Evolutionary conservation across 2,113 vertebrate species (phyloP).

Genomic region (Alethe diademata): DNA sequence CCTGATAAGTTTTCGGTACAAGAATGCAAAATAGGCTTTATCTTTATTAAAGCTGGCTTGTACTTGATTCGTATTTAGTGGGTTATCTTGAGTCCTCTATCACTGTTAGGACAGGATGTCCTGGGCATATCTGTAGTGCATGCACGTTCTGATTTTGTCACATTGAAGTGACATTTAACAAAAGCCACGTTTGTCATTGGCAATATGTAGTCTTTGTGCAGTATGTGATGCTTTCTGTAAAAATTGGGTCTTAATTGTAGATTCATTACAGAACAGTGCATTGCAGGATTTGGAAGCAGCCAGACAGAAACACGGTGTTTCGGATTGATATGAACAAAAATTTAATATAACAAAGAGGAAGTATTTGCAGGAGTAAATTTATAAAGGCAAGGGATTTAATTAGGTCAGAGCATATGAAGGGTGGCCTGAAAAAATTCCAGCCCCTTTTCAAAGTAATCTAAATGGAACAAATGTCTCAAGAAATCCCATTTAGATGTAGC

Average conservation of each 20-base stretch:
- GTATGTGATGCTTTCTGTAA: neutral
- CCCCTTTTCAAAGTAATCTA: neutral
- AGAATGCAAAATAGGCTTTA: neutral
- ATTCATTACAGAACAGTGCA: neutral
- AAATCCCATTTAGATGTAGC: neutral
- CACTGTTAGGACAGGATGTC: neutral
- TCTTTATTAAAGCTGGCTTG: neutral
- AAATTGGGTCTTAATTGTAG: neutral
- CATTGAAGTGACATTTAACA: neutral
- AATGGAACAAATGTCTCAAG: neutral
- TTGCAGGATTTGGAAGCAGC: neutral
- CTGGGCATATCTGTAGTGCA: neutral
- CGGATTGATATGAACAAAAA: accelerated
- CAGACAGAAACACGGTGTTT: accelerated
- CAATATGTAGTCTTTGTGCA: neutral
- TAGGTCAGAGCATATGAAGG: neutral
- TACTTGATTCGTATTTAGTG: neutral
- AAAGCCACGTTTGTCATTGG: accelerated
- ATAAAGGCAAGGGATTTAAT: neutral
- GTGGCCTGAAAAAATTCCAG: neutral
- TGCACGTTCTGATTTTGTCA: neutral
- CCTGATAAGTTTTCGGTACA: neutral
- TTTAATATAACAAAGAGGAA: neutral
- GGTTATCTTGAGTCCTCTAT: neutral
- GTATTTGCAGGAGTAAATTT: neutral